Percentiles rank a stretch among this genome's conserved stretches.
Conservation (phyloP, 2,888 invertebrate species). For the Eupithecia subfuscata region DNA sequence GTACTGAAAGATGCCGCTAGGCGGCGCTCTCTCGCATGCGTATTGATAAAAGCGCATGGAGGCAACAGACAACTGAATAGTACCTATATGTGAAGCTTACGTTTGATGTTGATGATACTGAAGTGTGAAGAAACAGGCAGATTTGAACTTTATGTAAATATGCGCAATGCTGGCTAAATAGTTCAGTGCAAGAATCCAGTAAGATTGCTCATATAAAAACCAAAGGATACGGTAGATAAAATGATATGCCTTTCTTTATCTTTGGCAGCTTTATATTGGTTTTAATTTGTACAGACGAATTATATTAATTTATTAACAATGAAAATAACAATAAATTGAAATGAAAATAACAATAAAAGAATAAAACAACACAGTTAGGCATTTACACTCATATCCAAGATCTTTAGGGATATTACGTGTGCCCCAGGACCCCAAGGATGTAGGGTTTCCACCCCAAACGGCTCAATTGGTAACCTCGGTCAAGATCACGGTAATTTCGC, state of each 20-base stretch:
- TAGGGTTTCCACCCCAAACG: too few species aligned
- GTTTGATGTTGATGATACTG: conserved; percentile 6
- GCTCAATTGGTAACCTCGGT: too few species aligned
- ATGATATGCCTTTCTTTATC: background rate
- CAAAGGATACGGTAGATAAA: background rate
- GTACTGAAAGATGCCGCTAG: conserved; percentile 70
- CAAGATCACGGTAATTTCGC: too few species aligned
- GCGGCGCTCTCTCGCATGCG: conserved; percentile 65
- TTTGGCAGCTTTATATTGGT: background rate
- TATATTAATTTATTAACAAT: too few species aligned
- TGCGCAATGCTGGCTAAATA: background rate
- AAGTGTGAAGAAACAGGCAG: conserved; percentile 1
- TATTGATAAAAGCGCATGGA: conserved; percentile 75
- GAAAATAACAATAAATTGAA: too few species aligned
- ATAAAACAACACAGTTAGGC: too few species aligned
- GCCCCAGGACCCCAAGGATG: too few species aligned
- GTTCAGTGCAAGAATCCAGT: background rate
- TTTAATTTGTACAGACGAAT: background rate
- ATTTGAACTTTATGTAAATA: conserved; percentile 5
- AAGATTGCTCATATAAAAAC: background rate
- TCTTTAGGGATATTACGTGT: too few species aligned
- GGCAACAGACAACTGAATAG: conserved; percentile 47
- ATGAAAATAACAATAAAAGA: too few species aligned
- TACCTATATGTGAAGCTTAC: conserved; percentile 13
- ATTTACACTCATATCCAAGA: too few species aligned